Base-by-base conservation (phyloP, 2,888 invertebrate species). In the Lissonota sp. region DNA sequence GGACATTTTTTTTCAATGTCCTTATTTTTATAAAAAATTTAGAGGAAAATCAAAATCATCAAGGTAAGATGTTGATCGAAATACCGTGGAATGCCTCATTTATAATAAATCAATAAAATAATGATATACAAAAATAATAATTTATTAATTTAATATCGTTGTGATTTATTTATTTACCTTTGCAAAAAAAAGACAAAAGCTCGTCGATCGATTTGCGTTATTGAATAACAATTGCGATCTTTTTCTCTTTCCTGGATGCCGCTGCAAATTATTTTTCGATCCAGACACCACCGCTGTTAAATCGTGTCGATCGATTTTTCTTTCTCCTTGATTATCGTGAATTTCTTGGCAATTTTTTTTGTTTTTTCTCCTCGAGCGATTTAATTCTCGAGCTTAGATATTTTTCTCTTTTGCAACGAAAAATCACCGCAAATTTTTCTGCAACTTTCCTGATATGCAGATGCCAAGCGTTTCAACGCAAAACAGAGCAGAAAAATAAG, bases 191-290 rank as follows among this genome's bases (percentile, higher is more conserved):
- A 62, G 55, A 83, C 46, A 75, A 73, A 76, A 63, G 78, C 79
- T 71, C 64, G 53, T 80, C 39, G 37, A 60, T 69, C 63, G 73
- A 81, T 66, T 75, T 63, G 70, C 42, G 39, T 57, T 82, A 80
- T 80, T 72, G 49, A 79, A 80, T 81, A 78, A 74, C 84, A 82
- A 26, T 26, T 77, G 51, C 67, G 77, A 84, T 85, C 83, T n/a
- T 10, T 49, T 37, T 12, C 26, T 37, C 6, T n/a, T 66, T n/a
- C 42, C 14, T 39, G 40, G 51, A 7, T 40, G 62, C 55, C 4
- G 2, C 39, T 39, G 51, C 51, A 40, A 53, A 69, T 39, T 26
- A 42, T 57, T 12, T 7, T 58, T 37, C 8, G 42, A 44, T 44
- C 37, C 12, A 5, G 8, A 37, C n/a, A 70, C 14, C 66, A 58